Percentiles rank a stretch among this genome's conserved stretches.
Conservation (phyloP, 2,797 vertebrate genomes). For the Fistularia tabacaria region DNA sequence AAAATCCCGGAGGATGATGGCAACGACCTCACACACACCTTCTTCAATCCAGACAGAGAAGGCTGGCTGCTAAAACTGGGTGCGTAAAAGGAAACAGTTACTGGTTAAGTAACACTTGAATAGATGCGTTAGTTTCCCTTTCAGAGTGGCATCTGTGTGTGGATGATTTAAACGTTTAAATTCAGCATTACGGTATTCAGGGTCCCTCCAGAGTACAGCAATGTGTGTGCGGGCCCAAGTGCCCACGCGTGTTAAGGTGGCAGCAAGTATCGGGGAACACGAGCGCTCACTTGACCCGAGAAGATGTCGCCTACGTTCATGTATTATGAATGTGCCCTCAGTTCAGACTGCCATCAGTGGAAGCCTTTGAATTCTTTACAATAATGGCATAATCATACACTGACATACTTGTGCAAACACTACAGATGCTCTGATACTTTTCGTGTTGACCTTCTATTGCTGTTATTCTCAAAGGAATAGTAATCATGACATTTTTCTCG, state of each 20-base stretch:
- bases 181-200: too few species aligned
- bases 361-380: constrained; percentile 56
- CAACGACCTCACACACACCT: constrained; percentile 95
- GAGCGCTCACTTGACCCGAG: background rate
- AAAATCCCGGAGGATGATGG: constrained; percentile 95
- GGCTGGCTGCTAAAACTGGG: constrained; percentile 95
- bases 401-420: background rate
- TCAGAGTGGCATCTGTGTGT: constrained; percentile 1
- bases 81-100: constrained; percentile 61
- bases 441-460: too few species aligned
- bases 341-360: constrained; percentile 49
- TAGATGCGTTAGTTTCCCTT: background rate
- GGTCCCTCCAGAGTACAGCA: too few species aligned
- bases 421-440: background rate
- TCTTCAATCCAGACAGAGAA: constrained; percentile 95
- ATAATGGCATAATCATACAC: constrained; percentile 18
- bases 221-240: too few species aligned
- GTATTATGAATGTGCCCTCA: constrained; percentile 59
- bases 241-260: too few species aligned
- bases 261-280: background rate
- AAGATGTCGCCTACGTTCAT: constrained; percentile 47
- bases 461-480: too few species aligned
- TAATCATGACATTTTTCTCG: too few species aligned
- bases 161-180: too few species aligned
- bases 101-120: background rate